Evolutionary conservation across 2,797 vertebrate genomes (phyloP).

Genomic region (Protosalanx chinensis): DNA sequence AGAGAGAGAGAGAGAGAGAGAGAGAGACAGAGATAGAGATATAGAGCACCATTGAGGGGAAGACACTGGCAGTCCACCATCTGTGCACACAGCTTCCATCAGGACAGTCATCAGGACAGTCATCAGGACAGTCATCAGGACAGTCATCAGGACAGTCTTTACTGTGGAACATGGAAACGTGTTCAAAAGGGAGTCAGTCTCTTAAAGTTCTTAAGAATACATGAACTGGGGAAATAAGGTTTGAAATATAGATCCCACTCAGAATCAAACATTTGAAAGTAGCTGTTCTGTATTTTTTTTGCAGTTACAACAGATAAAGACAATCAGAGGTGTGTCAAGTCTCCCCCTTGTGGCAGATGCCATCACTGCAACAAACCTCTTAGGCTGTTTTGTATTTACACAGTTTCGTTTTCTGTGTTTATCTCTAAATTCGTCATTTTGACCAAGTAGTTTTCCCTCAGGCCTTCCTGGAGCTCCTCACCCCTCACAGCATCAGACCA

Average conservation of each 20-base stretch:
- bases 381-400: slow-evolving; percentile 64
- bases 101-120: slow-evolving; percentile 63
- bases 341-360: slow-evolving; percentile 71
- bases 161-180: slow-evolving; percentile 36
- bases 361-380: slow-evolving; percentile 68
- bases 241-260: slow-evolving; percentile 22
- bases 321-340: slow-evolving; percentile 41
- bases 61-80: slow-evolving; percentile 58
- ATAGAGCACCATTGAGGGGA: slow-evolving; percentile 36
- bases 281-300: slow-evolving; percentile 56
- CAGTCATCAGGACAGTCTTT: slow-evolving; percentile 79
- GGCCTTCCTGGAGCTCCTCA: slow-evolving; percentile 63
- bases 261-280: slow-evolving; percentile 15
- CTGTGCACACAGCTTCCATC: slow-evolving; percentile 69
- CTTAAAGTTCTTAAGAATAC: neutral
- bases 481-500: slow-evolving; percentile 37
- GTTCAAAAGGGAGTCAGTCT: slow-evolving; percentile 43
- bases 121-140: slow-evolving; percentile 60
- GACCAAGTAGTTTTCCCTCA: slow-evolving; percentile 87
- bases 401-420: slow-evolving; percentile 30
- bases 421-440: slow-evolving; percentile 79
- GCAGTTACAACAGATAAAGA: slow-evolving; percentile 21
- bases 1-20: slow-evolving; percentile 61
- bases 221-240: slow-evolving; percentile 13
- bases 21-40: slow-evolving; percentile 61